These are phyloP conservation scores for Eristalis arbustorum DNA, from an alignment of 2,888 invertebrate genomes.

Conservation along the genomic window DNA sequence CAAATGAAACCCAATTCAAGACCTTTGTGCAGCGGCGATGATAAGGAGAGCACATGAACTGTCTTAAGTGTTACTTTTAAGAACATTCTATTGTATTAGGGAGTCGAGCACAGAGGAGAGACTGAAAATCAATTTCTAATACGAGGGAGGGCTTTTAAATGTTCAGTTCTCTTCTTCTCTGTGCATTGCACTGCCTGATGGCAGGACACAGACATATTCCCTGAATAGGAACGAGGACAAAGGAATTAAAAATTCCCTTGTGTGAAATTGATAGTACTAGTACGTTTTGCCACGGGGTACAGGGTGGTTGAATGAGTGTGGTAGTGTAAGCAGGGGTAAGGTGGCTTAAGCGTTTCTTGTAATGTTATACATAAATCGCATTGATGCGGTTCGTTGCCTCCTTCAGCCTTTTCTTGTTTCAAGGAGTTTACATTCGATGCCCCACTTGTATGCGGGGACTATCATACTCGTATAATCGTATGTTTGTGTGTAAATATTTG, in stretches of 20 bases:
- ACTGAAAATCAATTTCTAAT: conserved; percentile 63
- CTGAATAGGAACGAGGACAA: conserved; percentile 38
- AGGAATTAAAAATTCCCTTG: conserved; percentile 57
- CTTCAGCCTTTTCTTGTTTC: conserved; percentile 3
- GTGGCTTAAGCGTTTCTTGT: conserved; percentile 41
- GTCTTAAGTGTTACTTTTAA: conserved; percentile 42
- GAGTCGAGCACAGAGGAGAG: neutral
- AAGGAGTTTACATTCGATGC: conserved; percentile 7
- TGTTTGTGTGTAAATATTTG: neutral
- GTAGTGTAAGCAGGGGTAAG: neutral
- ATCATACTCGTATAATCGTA: neutral
- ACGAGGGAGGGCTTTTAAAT: conserved; percentile 22
- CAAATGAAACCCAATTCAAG: conserved; percentile 39
- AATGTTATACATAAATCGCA: conserved; percentile 63
- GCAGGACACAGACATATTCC: conserved; percentile 10
- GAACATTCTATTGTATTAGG: conserved; percentile 24
- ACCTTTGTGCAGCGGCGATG: conserved; percentile 24
- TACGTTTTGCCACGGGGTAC: neutral
- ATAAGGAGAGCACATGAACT: conserved; percentile 45
- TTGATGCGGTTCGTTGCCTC: conserved; percentile 35
- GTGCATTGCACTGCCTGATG: neutral
- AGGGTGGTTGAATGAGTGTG: neutral
- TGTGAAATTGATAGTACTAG: conserved; percentile 54
- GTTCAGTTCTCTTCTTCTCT: neutral
- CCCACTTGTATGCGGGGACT: neutral